These are phyloP conservation scores for Microcebus tavaratra DNA, from an alignment of 2,113 vertebrate genomes.

Conservation along the genomic window DNA sequence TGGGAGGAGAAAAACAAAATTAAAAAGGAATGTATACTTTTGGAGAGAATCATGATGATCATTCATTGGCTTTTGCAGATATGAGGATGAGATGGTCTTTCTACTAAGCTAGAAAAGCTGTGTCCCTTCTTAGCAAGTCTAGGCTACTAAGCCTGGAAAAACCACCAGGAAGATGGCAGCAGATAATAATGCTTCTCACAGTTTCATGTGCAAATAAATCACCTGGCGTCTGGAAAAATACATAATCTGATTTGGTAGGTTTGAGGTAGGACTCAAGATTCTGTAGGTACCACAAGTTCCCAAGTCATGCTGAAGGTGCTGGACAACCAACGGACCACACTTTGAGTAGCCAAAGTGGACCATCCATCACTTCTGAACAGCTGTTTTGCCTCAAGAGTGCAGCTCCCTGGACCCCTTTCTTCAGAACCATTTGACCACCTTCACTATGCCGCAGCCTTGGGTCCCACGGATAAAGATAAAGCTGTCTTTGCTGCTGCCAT, in stretches of 20 bases:
- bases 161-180: neutral
- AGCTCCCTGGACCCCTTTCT: neutral
- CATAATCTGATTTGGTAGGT: neutral
- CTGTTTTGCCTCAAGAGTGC: neutral
- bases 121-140: neutral
- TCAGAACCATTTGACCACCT: neutral
- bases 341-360: neutral
- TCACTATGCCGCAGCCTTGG: neutral
- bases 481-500: neutral
- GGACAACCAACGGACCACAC: neutral
- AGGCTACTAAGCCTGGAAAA: neutral
- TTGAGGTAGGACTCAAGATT: neutral
- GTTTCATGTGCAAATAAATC: neutral
- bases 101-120: neutral
- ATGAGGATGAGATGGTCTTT: neutral
- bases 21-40: neutral
- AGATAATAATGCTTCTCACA: neutral
- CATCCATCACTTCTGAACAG: neutral
- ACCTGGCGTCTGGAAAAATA: neutral
- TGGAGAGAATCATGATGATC: neutral
- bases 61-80: neutral
- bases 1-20: neutral
- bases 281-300: neutral
- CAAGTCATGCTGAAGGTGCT: neutral
- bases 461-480: neutral